Percentiles rank a stretch among this genome's conserved stretches.
phyloP scores from a whole-genome alignment of 2,797 vertebrate genomes.

The Anolis apletophallus region DNA sequence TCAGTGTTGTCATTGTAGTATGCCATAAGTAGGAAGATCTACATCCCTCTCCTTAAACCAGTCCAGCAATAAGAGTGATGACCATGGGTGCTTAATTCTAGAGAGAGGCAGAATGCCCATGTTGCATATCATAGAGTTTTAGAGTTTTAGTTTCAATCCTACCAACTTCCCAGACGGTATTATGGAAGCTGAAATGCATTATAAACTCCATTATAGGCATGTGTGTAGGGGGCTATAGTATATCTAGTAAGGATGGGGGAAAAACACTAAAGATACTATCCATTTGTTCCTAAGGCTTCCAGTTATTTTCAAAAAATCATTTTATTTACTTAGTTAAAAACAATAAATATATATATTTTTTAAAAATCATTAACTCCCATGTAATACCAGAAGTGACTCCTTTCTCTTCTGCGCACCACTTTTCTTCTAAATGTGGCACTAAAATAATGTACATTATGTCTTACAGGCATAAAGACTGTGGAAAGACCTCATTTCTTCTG shows the following conservation, averaged over 20 bases:
- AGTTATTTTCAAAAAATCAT: not conserved
- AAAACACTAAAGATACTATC: not conserved
- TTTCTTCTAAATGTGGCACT: slow-evolving; percentile 47
- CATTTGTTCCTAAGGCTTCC: not conserved
- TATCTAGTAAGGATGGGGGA: not conserved
- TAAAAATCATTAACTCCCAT: not conserved
- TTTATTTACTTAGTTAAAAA: too few species aligned
- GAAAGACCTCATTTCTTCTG: slow-evolving; percentile 61
- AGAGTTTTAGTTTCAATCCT: not conserved
- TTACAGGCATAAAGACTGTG: slow-evolving; percentile 73
- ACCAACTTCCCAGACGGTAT: not conserved
- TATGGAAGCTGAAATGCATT: not conserved
- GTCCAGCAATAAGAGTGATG: not conserved
- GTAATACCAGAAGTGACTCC: slow-evolving; percentile 28
- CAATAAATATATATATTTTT: too few species aligned
- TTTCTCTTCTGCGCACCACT: slow-evolving; percentile 32
- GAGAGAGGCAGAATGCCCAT: not conserved
- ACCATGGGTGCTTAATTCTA: not conserved
- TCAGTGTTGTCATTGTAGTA: not conserved
- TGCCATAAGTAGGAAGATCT: not conserved
- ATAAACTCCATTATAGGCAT: slow-evolving; percentile 6
- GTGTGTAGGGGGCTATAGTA: too few species aligned
- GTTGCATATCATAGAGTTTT: not conserved
- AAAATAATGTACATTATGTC: slow-evolving; percentile 67
- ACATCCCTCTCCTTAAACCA: too few species aligned